Percentiles rank a stretch among this genome's conserved stretches.
Evolutionary conservation across 2,888 invertebrate species (phyloP).

Genomic region (Resseliella maxima): DNA sequence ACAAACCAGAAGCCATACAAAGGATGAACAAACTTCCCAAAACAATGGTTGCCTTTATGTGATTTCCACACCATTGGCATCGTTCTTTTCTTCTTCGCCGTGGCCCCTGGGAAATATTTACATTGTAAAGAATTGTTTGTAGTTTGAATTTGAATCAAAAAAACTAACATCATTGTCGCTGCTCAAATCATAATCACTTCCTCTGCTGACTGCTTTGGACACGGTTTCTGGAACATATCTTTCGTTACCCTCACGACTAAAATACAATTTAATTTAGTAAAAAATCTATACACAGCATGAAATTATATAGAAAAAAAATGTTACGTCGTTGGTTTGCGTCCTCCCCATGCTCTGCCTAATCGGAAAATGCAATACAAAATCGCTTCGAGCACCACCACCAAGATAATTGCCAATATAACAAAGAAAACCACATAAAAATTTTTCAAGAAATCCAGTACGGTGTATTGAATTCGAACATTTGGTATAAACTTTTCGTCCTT

Average conservation of each 20-base stretch:
- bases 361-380: not conserved
- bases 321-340: not conserved
- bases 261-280: too few relatives aligned
- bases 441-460: conserved; percentile 13
- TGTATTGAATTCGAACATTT: conserved; percentile 22
- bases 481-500: conserved; percentile 50
- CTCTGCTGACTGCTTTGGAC: conserved; percentile 17
- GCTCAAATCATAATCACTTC: not conserved
- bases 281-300: too few relatives aligned
- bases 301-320: not conserved
- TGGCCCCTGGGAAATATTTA: not conserved
- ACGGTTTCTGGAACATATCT: conserved; percentile 23
- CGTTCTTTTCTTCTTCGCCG: not conserved
- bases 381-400: not conserved
- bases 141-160: not conserved
- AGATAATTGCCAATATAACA: not conserved
- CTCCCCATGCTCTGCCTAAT: not conserved
- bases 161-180: not conserved
- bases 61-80: conserved; percentile 22
- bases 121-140: not conserved
- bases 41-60: not conserved
- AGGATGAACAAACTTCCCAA: not conserved
- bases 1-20: not conserved
- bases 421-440: conserved; percentile 26
- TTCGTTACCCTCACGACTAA: conserved; percentile 12